phyloP scores from a whole-genome alignment of 2,113 vertebrate species.

The Takifugu bimaculatus region DNA sequence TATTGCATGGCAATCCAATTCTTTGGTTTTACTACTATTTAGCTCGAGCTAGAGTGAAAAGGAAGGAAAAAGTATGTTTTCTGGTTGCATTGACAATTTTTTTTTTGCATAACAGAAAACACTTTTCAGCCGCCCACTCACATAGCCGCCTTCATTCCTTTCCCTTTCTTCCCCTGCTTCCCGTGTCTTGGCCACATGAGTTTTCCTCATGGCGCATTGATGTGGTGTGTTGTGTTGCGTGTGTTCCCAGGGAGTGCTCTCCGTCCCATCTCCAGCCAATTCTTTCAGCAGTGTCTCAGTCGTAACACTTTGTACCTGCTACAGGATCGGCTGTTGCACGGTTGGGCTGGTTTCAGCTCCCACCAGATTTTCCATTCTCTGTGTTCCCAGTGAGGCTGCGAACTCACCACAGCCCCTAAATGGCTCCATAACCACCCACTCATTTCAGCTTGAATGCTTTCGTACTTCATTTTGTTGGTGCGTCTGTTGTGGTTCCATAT shows the following conservation, averaged over 20 bases:
- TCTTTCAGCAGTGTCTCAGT: slow-evolving; percentile 72
- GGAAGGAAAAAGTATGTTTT: slow-evolving; percentile 49
- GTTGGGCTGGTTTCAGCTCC: slow-evolving; percentile 21
- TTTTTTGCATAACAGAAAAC: slow-evolving; percentile 23
- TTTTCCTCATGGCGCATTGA: slow-evolving; percentile 62
- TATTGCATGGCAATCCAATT: too few relatives aligned
- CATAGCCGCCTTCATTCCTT: slow-evolving; percentile 33
- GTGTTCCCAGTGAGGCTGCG: slow-evolving; percentile 12
- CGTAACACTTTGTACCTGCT: slow-evolving; percentile 53
- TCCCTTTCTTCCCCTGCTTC: slow-evolving; percentile 41
- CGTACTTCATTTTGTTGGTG: slow-evolving; percentile 18
- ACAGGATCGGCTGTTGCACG: slow-evolving; percentile 12
- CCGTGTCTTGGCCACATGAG: slow-evolving; percentile 57
- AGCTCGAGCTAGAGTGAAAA: slow-evolving; percentile 12
- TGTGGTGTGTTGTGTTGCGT: slow-evolving; percentile 56
- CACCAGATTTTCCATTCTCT: slow-evolving; percentile 24
- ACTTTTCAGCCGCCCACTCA: slow-evolving; percentile 45
- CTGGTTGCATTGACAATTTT: slow-evolving; percentile 37
- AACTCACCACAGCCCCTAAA: slow-evolving; percentile 36
- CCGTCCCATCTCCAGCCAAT: slow-evolving; percentile 57
- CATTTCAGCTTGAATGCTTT: slow-evolving; percentile 18
- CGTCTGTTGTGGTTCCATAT: slow-evolving; percentile 40
- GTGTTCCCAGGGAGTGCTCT: slow-evolving; percentile 55
- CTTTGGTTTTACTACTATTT: too few relatives aligned
- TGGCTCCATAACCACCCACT: slow-evolving; percentile 34